Evolutionary conservation across 2,113 vertebrate species (phyloP), one percentile per base, ranked within the genome.

Genomic region (Benitochromis conjunctus): DNA sequence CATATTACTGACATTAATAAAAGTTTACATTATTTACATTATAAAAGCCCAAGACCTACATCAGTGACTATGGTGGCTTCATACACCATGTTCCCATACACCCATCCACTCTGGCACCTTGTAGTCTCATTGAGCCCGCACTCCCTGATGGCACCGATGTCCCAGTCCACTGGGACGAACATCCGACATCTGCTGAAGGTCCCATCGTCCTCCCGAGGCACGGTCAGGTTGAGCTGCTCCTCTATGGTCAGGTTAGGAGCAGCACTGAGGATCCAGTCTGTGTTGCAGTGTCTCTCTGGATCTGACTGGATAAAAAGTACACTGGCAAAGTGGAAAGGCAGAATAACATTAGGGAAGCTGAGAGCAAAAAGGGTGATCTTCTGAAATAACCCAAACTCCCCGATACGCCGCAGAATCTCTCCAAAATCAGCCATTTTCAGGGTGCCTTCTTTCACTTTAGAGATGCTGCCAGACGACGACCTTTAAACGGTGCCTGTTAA

Each of bases 351-450:
- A 66, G 95, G 95, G 19, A 97, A 7, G 55, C 93, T 60, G 1
- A 97, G 81, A 8, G 96, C 80, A 31, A 97, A 53, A 66, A 97
- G 82, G 41, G 96, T 74, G 58, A 89, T 8, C 58, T 96, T 92
- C 89, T 99, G 98, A 69, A 98, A 98, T 2, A 81, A 80, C 66
- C 97, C 97, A 60, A 97, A 98, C 53, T 96, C 96, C 1, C 96
- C 97, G 0, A 96, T 78, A 16, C 82, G 91, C 9, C 85, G 91
- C 36, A 98, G 89, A 80, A 98, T 94, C 78, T 97, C 95, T 16
- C 96, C 95, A 1, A 97, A 91, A 0, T 95, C 94, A 1, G 94
- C 87, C 97, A 95, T 97, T 74, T n/a, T 91, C 8, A 8, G 34
- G 19, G 69, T 13, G 26, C 24, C 19, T 43, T 4, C 3, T 24